A percentile compares a stretch with the other conserved stretches of the same genome.
Evolutionary conservation across 2,888 invertebrate species (phyloP).

Genomic region (Empis stercorea): DNA sequence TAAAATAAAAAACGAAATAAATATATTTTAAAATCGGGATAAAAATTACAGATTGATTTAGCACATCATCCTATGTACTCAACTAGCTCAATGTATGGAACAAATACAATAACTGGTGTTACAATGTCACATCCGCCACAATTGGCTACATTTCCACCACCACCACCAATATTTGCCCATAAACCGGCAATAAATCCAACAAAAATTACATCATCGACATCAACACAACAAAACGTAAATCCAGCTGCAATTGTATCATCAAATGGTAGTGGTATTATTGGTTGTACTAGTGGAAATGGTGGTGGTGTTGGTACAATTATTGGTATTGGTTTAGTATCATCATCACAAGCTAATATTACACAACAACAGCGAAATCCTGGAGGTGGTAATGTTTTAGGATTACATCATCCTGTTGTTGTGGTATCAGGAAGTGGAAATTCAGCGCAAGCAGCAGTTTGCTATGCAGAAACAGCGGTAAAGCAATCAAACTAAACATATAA

Average conservation of each 20-base stretch:
- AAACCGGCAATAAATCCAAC: slow-evolving; percentile 15
- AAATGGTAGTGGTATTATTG: neutral
- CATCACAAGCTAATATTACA: slow-evolving; percentile 2
- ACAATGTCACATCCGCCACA: slow-evolving; percentile 38
- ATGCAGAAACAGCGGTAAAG: slow-evolving; percentile 13
- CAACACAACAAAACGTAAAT: slow-evolving; percentile 2
- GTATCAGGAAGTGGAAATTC: slow-evolving; percentile 2
- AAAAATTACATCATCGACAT: slow-evolving; percentile 24
- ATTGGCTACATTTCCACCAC: slow-evolving; percentile 34
- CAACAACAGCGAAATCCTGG: slow-evolving; percentile 5
- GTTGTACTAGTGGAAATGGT: too few relatives aligned
- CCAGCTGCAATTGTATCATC: neutral
- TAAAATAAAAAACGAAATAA: neutral
- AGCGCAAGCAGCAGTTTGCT: slow-evolving; percentile 14
- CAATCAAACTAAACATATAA: too few relatives aligned
- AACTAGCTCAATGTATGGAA: slow-evolving; percentile 34
- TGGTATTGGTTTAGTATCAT: neutral
- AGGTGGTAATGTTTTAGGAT: neutral
- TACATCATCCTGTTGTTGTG: neutral
- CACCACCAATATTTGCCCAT: slow-evolving; percentile 33
- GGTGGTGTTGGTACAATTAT: slow-evolving; percentile 1
- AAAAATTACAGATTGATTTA: slow-evolving; percentile 33
- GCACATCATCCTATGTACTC: slow-evolving; percentile 37
- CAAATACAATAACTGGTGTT: slow-evolving; percentile 32
- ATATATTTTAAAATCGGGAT: too few relatives aligned